Base-by-base conservation (phyloP, 2,888 invertebrate species). In the Calliopum simillimum region DNA sequence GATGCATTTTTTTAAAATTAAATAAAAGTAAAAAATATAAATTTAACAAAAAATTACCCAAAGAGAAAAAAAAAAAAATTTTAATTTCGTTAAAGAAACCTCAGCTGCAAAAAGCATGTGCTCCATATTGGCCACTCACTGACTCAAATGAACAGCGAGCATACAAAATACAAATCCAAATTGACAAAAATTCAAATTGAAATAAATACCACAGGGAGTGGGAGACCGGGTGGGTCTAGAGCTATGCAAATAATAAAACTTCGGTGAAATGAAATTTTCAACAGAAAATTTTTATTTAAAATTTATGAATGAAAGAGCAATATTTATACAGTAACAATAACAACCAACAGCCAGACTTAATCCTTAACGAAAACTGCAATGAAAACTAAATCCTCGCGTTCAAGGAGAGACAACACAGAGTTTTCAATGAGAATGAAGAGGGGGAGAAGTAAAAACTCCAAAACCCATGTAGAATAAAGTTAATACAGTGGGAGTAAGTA, bases 251-350 rank as follows among this genome's bases (percentile, higher is more conserved):
- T 4, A 19, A 5, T 5, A 53, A 53, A 53, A 53, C 16, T 23
- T n/a, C 19, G 16, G 21, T 19, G 14, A 46, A 61, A 61, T 46
- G 43, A 43, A 61, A 61, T 44, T 43, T 59, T 59, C 58, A 33
- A 8, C 33, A 33, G 33, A 33, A 8, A 33, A 33, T 33, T 33
- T 44, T 23, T 61, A 43, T 53, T 19, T 19, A 3, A 61, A 44
- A n/a, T 46, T 61, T 46, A 61, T 61, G 14, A 61, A 46, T 41
- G 46, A 61, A 61, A 33, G 44, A 61, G 23, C 44, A 46, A 46
- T 59, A 59, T 59, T 61, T 61, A 21, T 61, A 61, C 61, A 61
- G 3, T 8, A 33, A 33, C 33, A 33, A 33, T 33, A 33, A 33
- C 33, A 33, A 33, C 33, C 13, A 33, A 33, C 33, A 33, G 8